Evolutionary conservation across 2,113 vertebrate genomes (phyloP).

Genomic region (Syngnathus scovelli): DNA sequence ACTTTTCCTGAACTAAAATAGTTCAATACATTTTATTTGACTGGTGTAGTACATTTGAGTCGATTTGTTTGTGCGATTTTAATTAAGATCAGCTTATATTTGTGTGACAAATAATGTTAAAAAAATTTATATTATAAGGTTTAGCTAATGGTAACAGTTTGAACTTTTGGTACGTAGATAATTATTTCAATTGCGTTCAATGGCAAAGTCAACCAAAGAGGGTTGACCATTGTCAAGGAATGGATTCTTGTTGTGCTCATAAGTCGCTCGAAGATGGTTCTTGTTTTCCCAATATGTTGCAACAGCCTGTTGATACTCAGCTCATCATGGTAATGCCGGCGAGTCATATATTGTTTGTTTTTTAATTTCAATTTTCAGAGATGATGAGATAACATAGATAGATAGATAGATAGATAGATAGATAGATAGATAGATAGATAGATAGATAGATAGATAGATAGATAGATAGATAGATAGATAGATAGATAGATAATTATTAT

Average conservation of each 20-base stretch:
- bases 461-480: background rate
- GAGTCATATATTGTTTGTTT: conserved; percentile 6
- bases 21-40: too few species aligned
- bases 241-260: background rate
- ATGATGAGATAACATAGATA: background rate
- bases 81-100: too few species aligned
- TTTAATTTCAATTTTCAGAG: too few species aligned
- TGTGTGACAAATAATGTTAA: background rate
- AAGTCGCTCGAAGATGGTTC: conserved; percentile 26
- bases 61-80: too few species aligned
- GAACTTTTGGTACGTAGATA: background rate
- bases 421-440: too few species aligned
- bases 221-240: background rate
- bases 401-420: too few species aligned
- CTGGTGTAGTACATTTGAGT: too few species aligned
- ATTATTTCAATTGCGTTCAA: background rate
- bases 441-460: too few species aligned
- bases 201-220: background rate
- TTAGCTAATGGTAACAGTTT: background rate
- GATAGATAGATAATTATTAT: background rate
- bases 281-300: conserved; percentile 25
- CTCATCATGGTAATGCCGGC: conserved; percentile 9
- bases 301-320: conserved; percentile 30
- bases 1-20: too few species aligned
- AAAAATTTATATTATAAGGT: background rate